Conservation (phyloP, 1,140 invertebrate genomes). For the Andricus grossulariae region DNA sequence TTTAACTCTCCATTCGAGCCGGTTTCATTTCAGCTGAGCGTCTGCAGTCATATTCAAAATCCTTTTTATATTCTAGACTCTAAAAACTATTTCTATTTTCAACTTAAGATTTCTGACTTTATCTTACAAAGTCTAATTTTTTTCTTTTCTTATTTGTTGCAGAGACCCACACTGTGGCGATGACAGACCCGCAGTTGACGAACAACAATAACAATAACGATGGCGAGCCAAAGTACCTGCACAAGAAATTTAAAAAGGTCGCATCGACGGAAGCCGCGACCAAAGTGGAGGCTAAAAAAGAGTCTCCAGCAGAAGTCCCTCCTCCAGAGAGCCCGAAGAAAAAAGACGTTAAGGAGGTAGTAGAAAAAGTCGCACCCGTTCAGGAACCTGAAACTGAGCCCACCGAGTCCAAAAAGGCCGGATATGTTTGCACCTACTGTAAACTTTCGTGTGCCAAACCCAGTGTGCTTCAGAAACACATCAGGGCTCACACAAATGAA, state of each 20-base stretch:
- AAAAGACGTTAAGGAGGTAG: slow-evolving; percentile 69
- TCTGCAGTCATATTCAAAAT: neutral
- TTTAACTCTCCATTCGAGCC: slow-evolving; percentile 27
- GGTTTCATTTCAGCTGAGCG: slow-evolving; percentile 16
- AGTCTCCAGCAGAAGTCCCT: slow-evolving; percentile 54
- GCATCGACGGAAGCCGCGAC: slow-evolving; percentile 76
- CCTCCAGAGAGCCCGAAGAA: slow-evolving; percentile 68
- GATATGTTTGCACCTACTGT: slow-evolving; percentile 91
- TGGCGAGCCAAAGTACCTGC: slow-evolving; percentile 87
- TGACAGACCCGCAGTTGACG: slow-evolving; percentile 73
- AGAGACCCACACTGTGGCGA: slow-evolving; percentile 70
- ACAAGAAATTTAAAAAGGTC: slow-evolving; percentile 94
- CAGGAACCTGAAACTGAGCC: slow-evolving; percentile 59
- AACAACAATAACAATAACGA: slow-evolving; percentile 75
- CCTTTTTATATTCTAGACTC: neutral
- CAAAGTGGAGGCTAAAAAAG: slow-evolving; percentile 57
- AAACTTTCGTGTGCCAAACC: slow-evolving; percentile 92
- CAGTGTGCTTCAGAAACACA: slow-evolving; percentile 95
- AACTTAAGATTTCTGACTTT: neutral
- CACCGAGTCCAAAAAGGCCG: slow-evolving; percentile 68
- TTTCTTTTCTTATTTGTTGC: slow-evolving; percentile 41
- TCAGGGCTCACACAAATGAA: slow-evolving; percentile 94
- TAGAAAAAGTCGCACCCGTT: slow-evolving; percentile 55
- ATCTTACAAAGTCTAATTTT: neutral
- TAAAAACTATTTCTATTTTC: neutral